phyloP scores from a whole-genome alignment of 30 jellyfish, hydroid and myxozoan genomes.

The Catostylus mosaicus region DNA sequence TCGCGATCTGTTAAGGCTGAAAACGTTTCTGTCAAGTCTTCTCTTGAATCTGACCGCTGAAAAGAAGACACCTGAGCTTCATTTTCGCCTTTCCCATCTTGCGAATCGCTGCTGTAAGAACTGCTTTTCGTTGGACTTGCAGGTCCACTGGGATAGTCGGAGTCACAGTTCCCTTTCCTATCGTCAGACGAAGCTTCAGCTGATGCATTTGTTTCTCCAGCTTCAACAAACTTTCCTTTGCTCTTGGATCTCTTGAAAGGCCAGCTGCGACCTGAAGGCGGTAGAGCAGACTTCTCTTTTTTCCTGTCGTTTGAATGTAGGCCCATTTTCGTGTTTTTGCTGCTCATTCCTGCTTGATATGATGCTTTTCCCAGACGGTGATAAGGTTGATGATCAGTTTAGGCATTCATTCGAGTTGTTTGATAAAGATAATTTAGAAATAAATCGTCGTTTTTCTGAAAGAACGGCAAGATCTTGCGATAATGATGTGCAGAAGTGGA shows the following conservation, averaged over 20 bases:
- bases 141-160: constrained; percentile 23
- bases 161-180: constrained; percentile 25
- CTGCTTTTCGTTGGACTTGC: constrained; percentile 33
- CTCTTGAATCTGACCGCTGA: constrained; percentile 27
- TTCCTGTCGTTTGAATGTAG: constrained; percentile 42
- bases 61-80: constrained; percentile 9
- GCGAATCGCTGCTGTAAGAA: constrained; percentile 31
- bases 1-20: constrained; percentile 58
- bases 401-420: not conserved
- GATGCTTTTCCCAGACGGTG: not conserved
- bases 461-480: not conserved
- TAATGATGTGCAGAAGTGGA: not conserved
- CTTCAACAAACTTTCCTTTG: constrained; percentile 38
- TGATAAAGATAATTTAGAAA: not conserved
- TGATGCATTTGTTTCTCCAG: constrained; percentile 6
- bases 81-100: constrained; percentile 36
- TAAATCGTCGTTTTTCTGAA: not conserved
- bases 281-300: constrained; percentile 42
- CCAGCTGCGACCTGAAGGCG: constrained; percentile 81
- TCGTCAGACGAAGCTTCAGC: constrained; percentile 21
- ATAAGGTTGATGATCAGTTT: not conserved
- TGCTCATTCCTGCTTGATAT: constrained; percentile 26
- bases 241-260: constrained; percentile 56
- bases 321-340: constrained; percentile 46
- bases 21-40: constrained; percentile 39